Evolutionary conservation across 2,797 vertebrate species (phyloP).

Genomic region (Austrolebias charrua): DNA sequence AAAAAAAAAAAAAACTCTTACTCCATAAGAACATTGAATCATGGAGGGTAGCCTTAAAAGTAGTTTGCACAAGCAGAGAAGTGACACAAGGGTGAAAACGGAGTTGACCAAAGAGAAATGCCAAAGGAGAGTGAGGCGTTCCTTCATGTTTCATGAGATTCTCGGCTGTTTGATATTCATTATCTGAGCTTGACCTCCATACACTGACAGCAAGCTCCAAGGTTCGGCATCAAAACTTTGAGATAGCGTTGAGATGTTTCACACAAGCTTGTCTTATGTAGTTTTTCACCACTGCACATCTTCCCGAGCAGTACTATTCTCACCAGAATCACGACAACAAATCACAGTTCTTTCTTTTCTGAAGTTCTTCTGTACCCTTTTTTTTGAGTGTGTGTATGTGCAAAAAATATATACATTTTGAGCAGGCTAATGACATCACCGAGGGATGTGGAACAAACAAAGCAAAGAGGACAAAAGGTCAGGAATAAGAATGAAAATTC

Average conservation of each 20-base stretch:
- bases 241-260: slow-evolving; percentile 33
- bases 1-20: neutral
- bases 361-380: no score
- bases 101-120: slow-evolving; percentile 34
- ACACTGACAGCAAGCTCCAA: slow-evolving; percentile 31
- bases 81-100: slow-evolving; percentile 14
- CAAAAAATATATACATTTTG: neutral
- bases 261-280: slow-evolving; percentile 26
- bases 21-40: slow-evolving; percentile 16
- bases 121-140: slow-evolving; percentile 26
- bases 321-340: slow-evolving; percentile 15
- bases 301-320: slow-evolving; percentile 37
- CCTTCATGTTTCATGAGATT: slow-evolving; percentile 65
- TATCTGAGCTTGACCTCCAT: slow-evolving; percentile 50
- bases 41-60: slow-evolving; percentile 14
- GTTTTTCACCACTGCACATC: slow-evolving; percentile 37
- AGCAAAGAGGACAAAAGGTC: no score
- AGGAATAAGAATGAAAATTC: no score
- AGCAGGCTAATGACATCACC: slow-evolving; percentile 2
- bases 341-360: slow-evolving; percentile 22
- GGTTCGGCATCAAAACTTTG: slow-evolving; percentile 49
- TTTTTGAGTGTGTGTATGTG: neutral
- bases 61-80: slow-evolving; percentile 10
- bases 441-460: neutral
- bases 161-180: slow-evolving; percentile 50